A percentile compares a stretch with the other conserved stretches of the same genome.
Evolutionary conservation across 2,113 vertebrate species (phyloP).

Genomic region (Forbesichthys papilliferus): DNA sequence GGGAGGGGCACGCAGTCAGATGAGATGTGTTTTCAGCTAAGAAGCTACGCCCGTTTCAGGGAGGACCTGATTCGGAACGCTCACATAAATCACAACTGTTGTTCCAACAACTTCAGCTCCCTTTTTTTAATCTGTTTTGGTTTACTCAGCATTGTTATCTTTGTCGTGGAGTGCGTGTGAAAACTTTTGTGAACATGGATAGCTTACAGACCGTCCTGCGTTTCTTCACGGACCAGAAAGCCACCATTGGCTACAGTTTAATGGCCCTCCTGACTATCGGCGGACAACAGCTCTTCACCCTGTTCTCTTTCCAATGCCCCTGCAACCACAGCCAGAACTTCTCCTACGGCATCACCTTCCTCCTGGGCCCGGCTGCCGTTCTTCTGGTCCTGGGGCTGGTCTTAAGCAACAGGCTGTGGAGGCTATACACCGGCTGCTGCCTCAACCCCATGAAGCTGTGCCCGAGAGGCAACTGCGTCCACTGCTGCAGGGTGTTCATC

Average conservation of each 20-base stretch:
- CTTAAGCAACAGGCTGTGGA: conserved; percentile 83
- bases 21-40: conserved; percentile 22
- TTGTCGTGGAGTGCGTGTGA: background rate
- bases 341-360: conserved; percentile 84
- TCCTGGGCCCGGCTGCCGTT: conserved; percentile 86
- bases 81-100: background rate
- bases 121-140: no score
- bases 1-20: conserved; percentile 22
- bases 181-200: conserved; percentile 76
- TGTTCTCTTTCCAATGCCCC: conserved; percentile 92
- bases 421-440: conserved; percentile 91
- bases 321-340: conserved; percentile 85
- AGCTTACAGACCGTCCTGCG: conserved; percentile 80
- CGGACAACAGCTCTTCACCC: conserved; percentile 85
- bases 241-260: conserved; percentile 89
- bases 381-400: conserved; percentile 85
- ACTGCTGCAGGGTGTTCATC: conserved; percentile 52
- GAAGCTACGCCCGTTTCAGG: background rate
- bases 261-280: conserved; percentile 90
- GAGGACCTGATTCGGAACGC: background rate
- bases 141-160: no score
- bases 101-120: no score
- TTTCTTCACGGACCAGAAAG: conserved; percentile 84
- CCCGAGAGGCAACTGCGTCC: conserved; percentile 61
- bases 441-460: conserved; percentile 73